phyloP scores from a whole-genome alignment of 1,140 invertebrate genomes.

The Daktulosphaira vitifoliae region DNA sequence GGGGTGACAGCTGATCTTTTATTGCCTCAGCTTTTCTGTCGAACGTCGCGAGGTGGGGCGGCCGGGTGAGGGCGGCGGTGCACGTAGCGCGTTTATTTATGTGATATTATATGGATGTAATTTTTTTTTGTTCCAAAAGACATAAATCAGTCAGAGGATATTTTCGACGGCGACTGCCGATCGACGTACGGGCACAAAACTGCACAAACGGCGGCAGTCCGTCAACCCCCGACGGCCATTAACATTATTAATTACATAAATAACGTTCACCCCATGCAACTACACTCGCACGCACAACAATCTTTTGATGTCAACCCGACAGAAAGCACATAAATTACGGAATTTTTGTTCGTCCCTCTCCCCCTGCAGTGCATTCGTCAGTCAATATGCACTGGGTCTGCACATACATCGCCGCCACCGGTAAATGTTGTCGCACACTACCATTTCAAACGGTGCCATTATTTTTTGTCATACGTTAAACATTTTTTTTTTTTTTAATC shows the following conservation, averaged over 20 bases:
- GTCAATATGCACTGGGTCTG: too few species aligned
- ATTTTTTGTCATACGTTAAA: too few species aligned
- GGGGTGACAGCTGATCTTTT: slow-evolving; percentile 30
- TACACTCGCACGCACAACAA: background rate
- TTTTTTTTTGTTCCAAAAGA: slow-evolving; percentile 28
- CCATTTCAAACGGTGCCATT: too few species aligned
- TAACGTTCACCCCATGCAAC: slow-evolving; percentile 27
- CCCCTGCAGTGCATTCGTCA: background rate
- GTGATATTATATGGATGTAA: slow-evolving; percentile 18
- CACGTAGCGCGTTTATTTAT: slow-evolving; percentile 25
- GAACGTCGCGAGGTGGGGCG: background rate
- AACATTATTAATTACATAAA: slow-evolving; percentile 33
- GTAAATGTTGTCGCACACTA: too few species aligned
- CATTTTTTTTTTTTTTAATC: too few species aligned
- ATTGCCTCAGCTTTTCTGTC: slow-evolving; percentile 26
- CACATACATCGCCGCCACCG: too few species aligned
- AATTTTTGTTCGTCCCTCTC: slow-evolving; percentile 7
- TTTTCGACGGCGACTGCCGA: slow-evolving; percentile 25
- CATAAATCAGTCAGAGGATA: slow-evolving; percentile 33
- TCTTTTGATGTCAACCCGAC: slow-evolving; percentile 33
- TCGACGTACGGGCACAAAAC: background rate
- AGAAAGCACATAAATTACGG: slow-evolving; percentile 28
- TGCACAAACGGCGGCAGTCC: slow-evolving; percentile 7
- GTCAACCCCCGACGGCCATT: slow-evolving; percentile 29
- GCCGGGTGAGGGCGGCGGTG: background rate